These are phyloP conservation scores for Acleris cristana DNA, from an alignment of 2,888 invertebrate species.

Conservation along the genomic window DNA sequence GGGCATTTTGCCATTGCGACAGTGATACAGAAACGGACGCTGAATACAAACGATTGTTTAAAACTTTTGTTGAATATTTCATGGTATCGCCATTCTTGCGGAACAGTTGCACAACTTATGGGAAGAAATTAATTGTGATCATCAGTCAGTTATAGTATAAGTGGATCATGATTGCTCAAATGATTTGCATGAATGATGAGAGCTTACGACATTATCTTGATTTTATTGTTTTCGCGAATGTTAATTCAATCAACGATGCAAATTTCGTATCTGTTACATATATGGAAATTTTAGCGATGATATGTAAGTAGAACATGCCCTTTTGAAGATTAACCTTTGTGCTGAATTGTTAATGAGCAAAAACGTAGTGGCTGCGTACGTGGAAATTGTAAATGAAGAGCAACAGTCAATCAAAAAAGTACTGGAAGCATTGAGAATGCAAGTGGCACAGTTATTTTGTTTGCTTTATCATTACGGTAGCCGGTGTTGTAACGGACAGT, in stretches of 20 bases:
- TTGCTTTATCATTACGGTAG: constrained; percentile 49
- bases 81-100: constrained; percentile 51
- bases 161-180: constrained; percentile 30
- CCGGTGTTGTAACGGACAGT: constrained; percentile 50
- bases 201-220: constrained; percentile 24
- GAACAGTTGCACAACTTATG: constrained; percentile 14
- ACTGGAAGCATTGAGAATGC: constrained; percentile 36
- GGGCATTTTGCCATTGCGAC: constrained; percentile 61
- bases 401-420: constrained; percentile 19
- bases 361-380: constrained; percentile 17
- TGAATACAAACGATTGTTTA: constrained; percentile 66
- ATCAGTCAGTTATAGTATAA: constrained; percentile 37
- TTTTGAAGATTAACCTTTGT: constrained; percentile 18
- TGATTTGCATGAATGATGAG: constrained; percentile 33
- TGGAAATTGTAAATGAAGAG: constrained; percentile 6
- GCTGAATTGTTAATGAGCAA: constrained; percentile 3
- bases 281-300: constrained; percentile 7
- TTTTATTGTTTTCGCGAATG: constrained; percentile 24
- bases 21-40: constrained; percentile 59
- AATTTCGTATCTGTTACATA: constrained; percentile 27
- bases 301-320: constrained; percentile 13
- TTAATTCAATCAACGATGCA: constrained; percentile 26
- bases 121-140: constrained; percentile 41
- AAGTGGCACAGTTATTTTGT: constrained; percentile 42
- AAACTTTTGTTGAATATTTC: constrained; percentile 67